Conservation (phyloP, 2,797 vertebrate genomes). For the Intellagama lesueurii region DNA sequence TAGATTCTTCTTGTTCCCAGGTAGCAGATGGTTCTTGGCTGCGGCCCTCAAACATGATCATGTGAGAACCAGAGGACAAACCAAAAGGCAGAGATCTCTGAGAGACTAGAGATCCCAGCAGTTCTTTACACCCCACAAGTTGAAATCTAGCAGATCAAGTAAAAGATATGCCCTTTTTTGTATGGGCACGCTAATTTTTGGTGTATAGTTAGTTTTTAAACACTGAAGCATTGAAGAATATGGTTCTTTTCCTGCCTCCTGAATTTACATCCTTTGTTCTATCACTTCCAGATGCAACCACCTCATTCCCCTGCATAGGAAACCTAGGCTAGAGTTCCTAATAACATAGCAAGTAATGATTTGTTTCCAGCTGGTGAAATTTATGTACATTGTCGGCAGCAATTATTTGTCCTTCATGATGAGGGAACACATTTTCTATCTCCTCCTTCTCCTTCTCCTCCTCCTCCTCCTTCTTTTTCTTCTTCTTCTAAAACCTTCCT, state of each 20-base stretch:
- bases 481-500: too few species aligned
- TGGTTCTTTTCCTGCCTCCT: background rate
- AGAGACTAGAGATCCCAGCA: background rate
- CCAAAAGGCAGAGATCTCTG: too few species aligned
- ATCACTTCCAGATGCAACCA: background rate
- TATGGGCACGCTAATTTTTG: background rate
- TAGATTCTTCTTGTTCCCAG: background rate
- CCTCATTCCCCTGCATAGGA: background rate
- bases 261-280: background rate
- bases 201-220: background rate
- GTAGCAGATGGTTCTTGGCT: too few species aligned
- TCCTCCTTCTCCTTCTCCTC: background rate
- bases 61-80: background rate
- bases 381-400: background rate
- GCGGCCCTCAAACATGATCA: background rate
- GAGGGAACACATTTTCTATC: background rate
- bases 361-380: background rate
- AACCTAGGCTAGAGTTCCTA: background rate
- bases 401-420: background rate
- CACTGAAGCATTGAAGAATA: too few species aligned
- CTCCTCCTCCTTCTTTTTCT: background rate
- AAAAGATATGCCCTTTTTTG: background rate
- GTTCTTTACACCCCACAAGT: background rate
- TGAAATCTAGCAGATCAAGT: background rate
- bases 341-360: background rate